Base-by-base conservation (phyloP, 1,140 invertebrate genomes). In the Cherax destructor region DNA sequence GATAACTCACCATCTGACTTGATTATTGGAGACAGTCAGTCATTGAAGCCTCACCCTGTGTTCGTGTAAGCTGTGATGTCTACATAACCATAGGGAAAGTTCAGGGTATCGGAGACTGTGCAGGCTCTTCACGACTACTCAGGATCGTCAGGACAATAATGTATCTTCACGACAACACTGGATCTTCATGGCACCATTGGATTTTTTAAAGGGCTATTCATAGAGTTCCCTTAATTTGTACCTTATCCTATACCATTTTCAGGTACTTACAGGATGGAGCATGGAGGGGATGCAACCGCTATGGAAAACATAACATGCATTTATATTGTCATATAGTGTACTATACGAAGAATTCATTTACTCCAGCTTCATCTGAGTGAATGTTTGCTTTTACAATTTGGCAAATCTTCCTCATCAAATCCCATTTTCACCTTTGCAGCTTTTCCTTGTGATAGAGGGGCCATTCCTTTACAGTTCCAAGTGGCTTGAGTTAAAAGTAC, bases 111-210 rank as follows among this genome's bases (percentile, higher is more conserved):
- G 30, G 30, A 24, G 16, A 41, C 65, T 76, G n/a, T 21, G 79
- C 21, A 11, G 18, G 49, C 21, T 89, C 87, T 89, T 83, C 87
- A 89, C 87, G 87, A 74, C 87, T 18, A 89, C 87, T 83, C 87
- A 24, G 87, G 87, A 89, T 89, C 87, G 74, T 89, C 87, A 74
- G 5, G 24, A 30, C 30, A 83, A 56, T 5, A 56, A 72, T 21
- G 78, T 79, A 41, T 83, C 52, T 83, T 41, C 87, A 89, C 79
- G 61, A 52, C 65, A 47, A 69, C 79, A 47, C 74, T 47, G 65
- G 72, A 78, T 79, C 56, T 10, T 61, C 76, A 86, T 30, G 52
- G 30, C 84, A 52, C 56, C 24, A 0, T 13, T 21, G 49, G 52
- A 30, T 56, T 13, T 13, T 76, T 41, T 52, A 76, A 74, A n/a